Base-by-base conservation (phyloP, 1,140 invertebrate species). In the Pseudoatta argentina region DNA sequence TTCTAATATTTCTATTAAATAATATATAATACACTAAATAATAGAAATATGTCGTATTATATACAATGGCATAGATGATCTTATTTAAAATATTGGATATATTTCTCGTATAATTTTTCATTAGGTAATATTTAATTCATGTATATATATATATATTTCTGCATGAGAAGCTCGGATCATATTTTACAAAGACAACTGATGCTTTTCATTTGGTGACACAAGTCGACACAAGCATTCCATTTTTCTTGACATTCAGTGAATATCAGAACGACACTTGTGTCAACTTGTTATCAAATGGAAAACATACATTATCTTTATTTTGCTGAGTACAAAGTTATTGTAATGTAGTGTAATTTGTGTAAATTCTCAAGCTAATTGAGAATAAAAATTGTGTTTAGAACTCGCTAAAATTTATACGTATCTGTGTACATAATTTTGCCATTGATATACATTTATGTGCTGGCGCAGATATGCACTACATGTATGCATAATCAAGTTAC, bases 401-500 rank as follows among this genome's bases (percentile, higher is more conserved):
- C 18, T 66, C 8, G 12, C 16, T 71, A 10, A 10, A 57, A 27
- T 10, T n/a, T 71, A 14, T 14, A 2, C 12, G 1, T 59, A 48
- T 82, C 39, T 53, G 18, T 55, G 78, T 34, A 82, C 1, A 24
- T 55, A 82, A 51, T 73, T 73, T 82, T 24, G 16, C 5, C 34
- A 7, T 61, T 82, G 8, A 73, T 83, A 83, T 14, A 64, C 4
- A 55, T 57, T 87, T 85, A 30, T 72, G 14, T 53, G 27, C 53
- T 59, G 16, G 14, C 44, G 61, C 18, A 27, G 0, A 24, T 57
- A 24, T 27, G 24, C 59, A n/a, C 27, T 73, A 86, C 12, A 18
- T 30, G 16, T n/a, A 48, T 21, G n/a, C 39, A 27, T 85, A 87
- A 75, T 89, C 88, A 89, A 87, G 66, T 89, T 89, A 89, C 88